A percentile compares a stretch with the other conserved stretches of the same genome.
Conservation (phyloP, 2,113 vertebrate genomes). For the Pelecanoides urinatrix region DNA sequence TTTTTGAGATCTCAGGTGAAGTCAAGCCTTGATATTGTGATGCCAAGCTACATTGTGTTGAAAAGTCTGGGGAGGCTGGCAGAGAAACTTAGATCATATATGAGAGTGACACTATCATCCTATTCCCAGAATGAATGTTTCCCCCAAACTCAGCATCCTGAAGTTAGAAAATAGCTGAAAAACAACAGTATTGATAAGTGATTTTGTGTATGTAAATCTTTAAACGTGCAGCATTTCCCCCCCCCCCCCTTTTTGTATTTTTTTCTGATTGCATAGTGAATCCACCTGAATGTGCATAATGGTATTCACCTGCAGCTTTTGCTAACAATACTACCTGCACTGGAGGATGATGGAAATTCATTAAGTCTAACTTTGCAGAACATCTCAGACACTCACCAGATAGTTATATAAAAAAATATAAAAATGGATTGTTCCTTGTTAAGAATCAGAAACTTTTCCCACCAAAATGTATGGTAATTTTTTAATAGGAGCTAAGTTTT, state of each 20-base stretch:
- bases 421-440: neutral
- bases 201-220: neutral
- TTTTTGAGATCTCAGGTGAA: neutral
- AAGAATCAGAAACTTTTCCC: neutral
- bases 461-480: neutral
- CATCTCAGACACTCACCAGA: neutral
- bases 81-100: neutral
- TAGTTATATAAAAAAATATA: neutral
- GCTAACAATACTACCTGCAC: neutral
- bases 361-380: neutral
- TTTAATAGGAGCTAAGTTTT: neutral
- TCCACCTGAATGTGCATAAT: neutral
- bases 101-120: rapidly evolving
- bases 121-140: neutral
- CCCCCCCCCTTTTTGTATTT: neutral
- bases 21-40: neutral
- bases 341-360: neutral
- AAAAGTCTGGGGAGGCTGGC: neutral
- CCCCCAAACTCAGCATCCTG: neutral
- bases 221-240: neutral
- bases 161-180: neutral
- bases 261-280: neutral
- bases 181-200: neutral
- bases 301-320: neutral
- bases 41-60: neutral